phyloP scores from a whole-genome alignment of 2,888 invertebrate species.

The Drosophila pseudotakahashii region DNA sequence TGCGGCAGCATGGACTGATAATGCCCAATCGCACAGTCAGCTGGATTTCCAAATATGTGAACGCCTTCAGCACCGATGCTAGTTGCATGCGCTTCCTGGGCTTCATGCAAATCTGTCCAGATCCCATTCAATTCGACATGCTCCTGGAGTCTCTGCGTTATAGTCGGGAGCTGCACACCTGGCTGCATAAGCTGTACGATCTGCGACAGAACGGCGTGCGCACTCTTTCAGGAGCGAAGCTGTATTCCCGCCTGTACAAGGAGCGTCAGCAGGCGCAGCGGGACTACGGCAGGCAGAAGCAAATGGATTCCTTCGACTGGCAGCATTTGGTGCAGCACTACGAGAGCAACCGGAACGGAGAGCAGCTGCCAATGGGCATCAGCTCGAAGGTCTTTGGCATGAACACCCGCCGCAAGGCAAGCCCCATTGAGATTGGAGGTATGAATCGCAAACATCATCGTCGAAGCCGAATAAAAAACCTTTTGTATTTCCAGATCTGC shows the following conservation, averaged over 20 bases:
- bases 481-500: conserved; percentile 86
- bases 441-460: background rate
- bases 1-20: conserved; percentile 92
- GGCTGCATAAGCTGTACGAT: conserved; percentile 87
- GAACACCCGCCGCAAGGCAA: conserved; percentile 80
- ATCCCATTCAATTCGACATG: conserved; percentile 90
- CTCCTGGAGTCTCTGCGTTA: conserved; percentile 91
- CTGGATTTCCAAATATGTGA: conserved; percentile 89
- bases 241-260: conserved; percentile 88
- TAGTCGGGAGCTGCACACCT: conserved; percentile 88
- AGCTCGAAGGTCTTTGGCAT: conserved; percentile 62
- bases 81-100: conserved; percentile 85
- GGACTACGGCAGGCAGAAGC: conserved; percentile 65
- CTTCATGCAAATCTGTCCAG: conserved; percentile 90
- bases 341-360: conserved; percentile 73
- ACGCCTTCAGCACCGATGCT: conserved; percentile 86
- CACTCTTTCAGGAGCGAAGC: conserved; percentile 86
- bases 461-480: background rate
- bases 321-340: conserved; percentile 67
- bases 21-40: conserved; percentile 89
- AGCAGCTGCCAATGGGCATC: conserved; percentile 61
- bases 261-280: conserved; percentile 82
- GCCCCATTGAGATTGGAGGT: conserved; percentile 83
- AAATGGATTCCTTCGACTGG: conserved; percentile 65
- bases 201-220: conserved; percentile 90